Conservation (phyloP, 2,113 vertebrate genomes). For the Ameiurus melas region DNA sequence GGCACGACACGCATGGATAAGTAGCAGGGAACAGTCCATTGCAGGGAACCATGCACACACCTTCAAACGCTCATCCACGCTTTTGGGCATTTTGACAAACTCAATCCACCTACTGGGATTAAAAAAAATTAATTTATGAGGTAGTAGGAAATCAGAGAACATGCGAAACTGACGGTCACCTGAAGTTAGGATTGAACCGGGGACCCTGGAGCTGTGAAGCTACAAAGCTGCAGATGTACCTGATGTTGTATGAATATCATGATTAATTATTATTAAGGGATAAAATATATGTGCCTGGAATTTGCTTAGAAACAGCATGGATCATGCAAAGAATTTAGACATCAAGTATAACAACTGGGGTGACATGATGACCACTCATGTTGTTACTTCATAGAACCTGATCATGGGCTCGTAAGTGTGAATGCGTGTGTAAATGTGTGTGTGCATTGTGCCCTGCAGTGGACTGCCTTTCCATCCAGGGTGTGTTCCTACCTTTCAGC, state of each 20-base stretch:
- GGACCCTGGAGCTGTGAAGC: neutral
- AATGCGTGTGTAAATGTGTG: neutral
- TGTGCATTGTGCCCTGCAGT: neutral
- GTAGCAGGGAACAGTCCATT: neutral
- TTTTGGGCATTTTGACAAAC: neutral
- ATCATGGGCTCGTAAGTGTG: neutral
- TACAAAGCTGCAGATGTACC: neutral
- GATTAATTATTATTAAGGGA: neutral
- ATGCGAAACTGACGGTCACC: neutral
- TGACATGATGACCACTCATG: neutral
- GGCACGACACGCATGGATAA: neutral
- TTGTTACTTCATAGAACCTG: neutral
- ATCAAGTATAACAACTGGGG: neutral
- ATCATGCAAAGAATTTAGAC: neutral
- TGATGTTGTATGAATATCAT: neutral
- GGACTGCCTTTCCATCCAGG: neutral
- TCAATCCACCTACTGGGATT: neutral
- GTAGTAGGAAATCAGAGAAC: neutral
- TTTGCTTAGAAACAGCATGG: neutral
- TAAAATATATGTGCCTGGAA: neutral
- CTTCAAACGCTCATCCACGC: neutral
- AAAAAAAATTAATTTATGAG: too few relatives aligned
- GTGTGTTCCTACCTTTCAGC: neutral
- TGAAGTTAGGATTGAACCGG: neutral
- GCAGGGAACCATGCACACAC: neutral